Evolutionary conservation across 2,888 invertebrate genomes (phyloP).

Genomic region (Notocelia uddmanniana): DNA sequence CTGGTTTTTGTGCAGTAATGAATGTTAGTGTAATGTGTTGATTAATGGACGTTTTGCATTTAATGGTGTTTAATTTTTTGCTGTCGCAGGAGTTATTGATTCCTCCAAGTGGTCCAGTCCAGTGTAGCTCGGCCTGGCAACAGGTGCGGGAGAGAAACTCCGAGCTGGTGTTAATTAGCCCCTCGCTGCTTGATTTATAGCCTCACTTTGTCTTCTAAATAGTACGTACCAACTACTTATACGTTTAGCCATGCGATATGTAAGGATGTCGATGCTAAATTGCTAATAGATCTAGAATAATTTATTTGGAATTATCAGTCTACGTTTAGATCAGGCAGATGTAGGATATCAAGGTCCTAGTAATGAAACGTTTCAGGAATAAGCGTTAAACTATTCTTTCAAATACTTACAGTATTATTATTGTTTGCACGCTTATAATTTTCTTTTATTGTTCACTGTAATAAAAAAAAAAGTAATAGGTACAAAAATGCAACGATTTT

Average conservation of each 20-base stretch:
- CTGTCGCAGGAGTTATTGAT: conserved; percentile 24
- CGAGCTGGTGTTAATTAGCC: conserved; percentile 72
- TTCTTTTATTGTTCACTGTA: neutral
- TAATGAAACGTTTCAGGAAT: too few relatives aligned
- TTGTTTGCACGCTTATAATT: neutral
- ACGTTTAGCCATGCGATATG: conserved; percentile 23
- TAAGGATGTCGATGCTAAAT: conserved; percentile 22
- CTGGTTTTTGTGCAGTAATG: conserved; percentile 8
- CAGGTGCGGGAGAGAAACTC: conserved; percentile 70
- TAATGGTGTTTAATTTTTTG: conserved; percentile 25
- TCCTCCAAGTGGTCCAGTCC: conserved; percentile 27
- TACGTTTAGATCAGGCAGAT: neutral
- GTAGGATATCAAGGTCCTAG: too few relatives aligned
- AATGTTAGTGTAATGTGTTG: conserved; percentile 21
- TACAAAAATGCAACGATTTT: neutral
- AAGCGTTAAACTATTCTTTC: too few relatives aligned
- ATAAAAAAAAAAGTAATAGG: too few relatives aligned
- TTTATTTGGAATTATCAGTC: conserved; percentile 12
- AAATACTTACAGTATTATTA: too few relatives aligned
- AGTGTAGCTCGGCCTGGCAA: conserved; percentile 51
- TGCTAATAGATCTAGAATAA: conserved; percentile 13
- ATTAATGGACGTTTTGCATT: conserved; percentile 31
- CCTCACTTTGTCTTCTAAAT: conserved; percentile 65
- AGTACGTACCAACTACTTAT: conserved; percentile 49
- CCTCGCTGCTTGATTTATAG: conserved; percentile 73